phyloP scores from a whole-genome alignment of 2,888 invertebrate genomes.

The Meghimatium bilineatum region DNA sequence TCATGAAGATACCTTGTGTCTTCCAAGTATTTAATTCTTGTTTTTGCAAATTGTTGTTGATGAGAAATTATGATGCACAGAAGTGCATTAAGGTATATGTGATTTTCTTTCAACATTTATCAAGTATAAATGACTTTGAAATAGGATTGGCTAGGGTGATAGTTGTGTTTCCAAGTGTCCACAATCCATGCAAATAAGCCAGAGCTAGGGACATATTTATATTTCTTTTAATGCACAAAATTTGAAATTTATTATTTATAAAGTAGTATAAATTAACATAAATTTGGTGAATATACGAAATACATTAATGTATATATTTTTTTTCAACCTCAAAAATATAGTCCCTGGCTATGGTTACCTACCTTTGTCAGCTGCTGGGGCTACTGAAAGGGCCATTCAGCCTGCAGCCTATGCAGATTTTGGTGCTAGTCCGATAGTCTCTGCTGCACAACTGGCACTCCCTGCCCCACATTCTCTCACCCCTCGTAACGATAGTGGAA shows the following conservation, averaged over 20 bases:
- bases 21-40: not conserved
- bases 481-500: constrained; percentile 40
- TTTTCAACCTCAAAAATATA: constrained; percentile 31
- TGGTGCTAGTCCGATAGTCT: constrained; percentile 40
- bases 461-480: constrained; percentile 43
- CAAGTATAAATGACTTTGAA: not conserved
- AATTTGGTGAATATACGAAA: not conserved
- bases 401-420: constrained; percentile 48
- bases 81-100: not conserved
- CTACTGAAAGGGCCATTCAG: constrained; percentile 36
- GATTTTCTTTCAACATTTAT: not conserved
- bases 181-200: constrained; percentile 44
- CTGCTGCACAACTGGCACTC: constrained; percentile 40
- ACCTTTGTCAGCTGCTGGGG: constrained; percentile 45
- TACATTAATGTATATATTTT: constrained; percentile 13
- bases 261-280: not conserved
- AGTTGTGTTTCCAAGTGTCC: not conserved
- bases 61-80: not conserved
- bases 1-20: not conserved
- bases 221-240: not conserved
- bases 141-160: not conserved
- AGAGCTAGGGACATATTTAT: constrained; percentile 41
- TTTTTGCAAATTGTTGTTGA: too few relatives aligned
- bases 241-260: not conserved
- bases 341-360: constrained; percentile 52